These are phyloP conservation scores for Clavelina lepadiformis DNA, from an alignment of 23 tunicate species.

Conservation along the genomic window DNA sequence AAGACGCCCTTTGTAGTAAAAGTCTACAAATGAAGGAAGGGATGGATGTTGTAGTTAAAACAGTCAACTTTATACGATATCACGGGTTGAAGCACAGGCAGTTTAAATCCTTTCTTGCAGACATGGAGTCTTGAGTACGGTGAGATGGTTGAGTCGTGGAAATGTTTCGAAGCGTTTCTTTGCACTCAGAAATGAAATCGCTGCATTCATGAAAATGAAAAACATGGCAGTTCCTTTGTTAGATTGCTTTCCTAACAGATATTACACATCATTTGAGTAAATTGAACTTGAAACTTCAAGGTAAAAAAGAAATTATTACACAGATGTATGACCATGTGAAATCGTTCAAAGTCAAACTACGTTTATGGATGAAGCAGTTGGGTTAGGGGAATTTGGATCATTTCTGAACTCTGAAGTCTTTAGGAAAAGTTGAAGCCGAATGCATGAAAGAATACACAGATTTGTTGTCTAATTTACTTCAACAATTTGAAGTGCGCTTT, in stretches of 20 bases:
- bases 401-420: slow-evolving; percentile 34
- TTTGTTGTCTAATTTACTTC: slow-evolving; percentile 17
- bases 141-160: no score
- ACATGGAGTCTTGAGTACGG: no score
- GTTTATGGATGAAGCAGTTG: slow-evolving; percentile 28
- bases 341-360: slow-evolving; percentile 23
- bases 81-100: no score
- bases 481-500: slow-evolving; percentile 31
- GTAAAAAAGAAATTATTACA: slow-evolving; percentile 36
- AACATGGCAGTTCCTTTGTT: slow-evolving; percentile 23
- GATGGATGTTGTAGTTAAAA: no score
- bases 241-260: slow-evolving; percentile 32
- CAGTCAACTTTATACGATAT: no score
- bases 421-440: slow-evolving; percentile 27
- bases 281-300: slow-evolving; percentile 29
- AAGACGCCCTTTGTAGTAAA: no score
- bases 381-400: slow-evolving; percentile 26
- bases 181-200: slow-evolving; percentile 42
- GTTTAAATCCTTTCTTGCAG: no score
- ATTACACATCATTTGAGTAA: slow-evolving; percentile 15
- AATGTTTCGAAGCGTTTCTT: no score
- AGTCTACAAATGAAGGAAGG: no score
- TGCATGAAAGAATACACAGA: slow-evolving; percentile 23
- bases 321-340: slow-evolving; percentile 28
- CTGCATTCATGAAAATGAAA: slow-evolving; percentile 37